phyloP scores from a whole-genome alignment of 2,113 vertebrate genomes.

The Ardeotis arabs region DNA sequence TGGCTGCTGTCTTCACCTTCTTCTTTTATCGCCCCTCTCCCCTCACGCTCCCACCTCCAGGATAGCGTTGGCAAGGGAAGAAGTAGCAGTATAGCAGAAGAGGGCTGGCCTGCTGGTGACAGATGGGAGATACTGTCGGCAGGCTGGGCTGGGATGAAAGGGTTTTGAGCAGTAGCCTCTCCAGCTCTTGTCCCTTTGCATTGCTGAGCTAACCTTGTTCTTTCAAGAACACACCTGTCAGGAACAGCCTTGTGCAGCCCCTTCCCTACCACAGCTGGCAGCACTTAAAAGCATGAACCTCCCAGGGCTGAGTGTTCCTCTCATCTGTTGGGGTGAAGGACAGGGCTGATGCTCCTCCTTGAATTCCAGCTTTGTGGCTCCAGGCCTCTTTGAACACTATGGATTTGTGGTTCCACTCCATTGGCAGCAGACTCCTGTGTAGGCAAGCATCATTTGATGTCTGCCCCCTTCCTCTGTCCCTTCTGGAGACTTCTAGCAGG shows the following conservation, averaged over 20 bases:
- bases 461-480: neutral
- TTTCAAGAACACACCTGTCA: slow-evolving; percentile 52
- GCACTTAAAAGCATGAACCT: slow-evolving; percentile 54
- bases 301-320: neutral
- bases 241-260: slow-evolving; percentile 11
- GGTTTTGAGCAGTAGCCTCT: slow-evolving; percentile 11
- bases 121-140: slow-evolving; percentile 52
- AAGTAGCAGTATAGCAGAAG: slow-evolving; percentile 18
- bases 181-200: neutral
- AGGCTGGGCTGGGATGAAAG: slow-evolving; percentile 66
- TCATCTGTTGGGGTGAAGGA: slow-evolving; percentile 13
- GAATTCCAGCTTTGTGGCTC: slow-evolving; percentile 47
- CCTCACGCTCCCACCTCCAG: neutral
- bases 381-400: neutral
- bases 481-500: neutral
- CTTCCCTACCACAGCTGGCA: slow-evolving; percentile 59
- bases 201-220: neutral
- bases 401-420: neutral
- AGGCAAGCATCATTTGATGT: neutral
- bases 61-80: neutral
- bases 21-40: neutral
- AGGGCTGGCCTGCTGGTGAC: slow-evolving; percentile 41
- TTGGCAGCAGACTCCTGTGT: neutral
- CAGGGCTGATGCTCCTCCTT: neutral
- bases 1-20: slow-evolving; percentile 34